Conservation (phyloP, 2,888 invertebrate genomes). For the Lasioglossum marginatum region DNA sequence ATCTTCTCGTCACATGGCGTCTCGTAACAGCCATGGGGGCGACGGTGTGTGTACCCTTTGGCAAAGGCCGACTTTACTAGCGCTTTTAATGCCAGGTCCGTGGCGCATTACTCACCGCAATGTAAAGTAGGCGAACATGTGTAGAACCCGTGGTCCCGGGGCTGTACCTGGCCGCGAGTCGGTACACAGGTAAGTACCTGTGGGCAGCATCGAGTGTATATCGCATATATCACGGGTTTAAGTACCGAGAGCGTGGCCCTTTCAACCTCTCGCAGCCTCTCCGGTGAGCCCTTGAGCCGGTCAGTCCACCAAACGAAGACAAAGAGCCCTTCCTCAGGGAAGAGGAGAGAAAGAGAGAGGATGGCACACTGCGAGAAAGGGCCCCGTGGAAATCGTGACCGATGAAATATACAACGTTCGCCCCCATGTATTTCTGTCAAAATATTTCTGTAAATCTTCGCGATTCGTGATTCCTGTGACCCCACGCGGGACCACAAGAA, state of each 20-base stretch:
- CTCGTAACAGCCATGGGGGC: slow-evolving; percentile 41
- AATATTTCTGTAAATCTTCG: slow-evolving; percentile 49
- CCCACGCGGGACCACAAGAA: background rate
- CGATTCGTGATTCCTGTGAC: slow-evolving; percentile 43
- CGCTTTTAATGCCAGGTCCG: slow-evolving; percentile 69
- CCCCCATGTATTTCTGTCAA: slow-evolving; percentile 58
- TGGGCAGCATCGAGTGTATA: slow-evolving; percentile 66
- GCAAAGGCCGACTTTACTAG: slow-evolving; percentile 65
- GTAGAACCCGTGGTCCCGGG: slow-evolving; percentile 57
- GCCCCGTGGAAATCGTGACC: slow-evolving; percentile 47
- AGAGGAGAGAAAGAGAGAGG: background rate
- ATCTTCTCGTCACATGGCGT: slow-evolving; percentile 61
- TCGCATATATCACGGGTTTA: slow-evolving; percentile 73
- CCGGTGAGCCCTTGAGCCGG: slow-evolving; percentile 42
- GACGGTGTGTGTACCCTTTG: slow-evolving; percentile 48
- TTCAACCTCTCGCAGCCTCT: slow-evolving; percentile 54
- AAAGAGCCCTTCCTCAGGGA: slow-evolving; percentile 34
- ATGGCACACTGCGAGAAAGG: slow-evolving; percentile 23
- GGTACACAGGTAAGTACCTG: slow-evolving; percentile 67
- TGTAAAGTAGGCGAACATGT: slow-evolving; percentile 72
- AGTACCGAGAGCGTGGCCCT: slow-evolving; percentile 63
- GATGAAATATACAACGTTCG: slow-evolving; percentile 53
- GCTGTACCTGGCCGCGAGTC: slow-evolving; percentile 60
- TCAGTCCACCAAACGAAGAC: slow-evolving; percentile 55
- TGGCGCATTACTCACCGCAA: slow-evolving; percentile 70